Conservation (phyloP, 2,888 invertebrate genomes). For the Azorinus chamasolen region DNA sequence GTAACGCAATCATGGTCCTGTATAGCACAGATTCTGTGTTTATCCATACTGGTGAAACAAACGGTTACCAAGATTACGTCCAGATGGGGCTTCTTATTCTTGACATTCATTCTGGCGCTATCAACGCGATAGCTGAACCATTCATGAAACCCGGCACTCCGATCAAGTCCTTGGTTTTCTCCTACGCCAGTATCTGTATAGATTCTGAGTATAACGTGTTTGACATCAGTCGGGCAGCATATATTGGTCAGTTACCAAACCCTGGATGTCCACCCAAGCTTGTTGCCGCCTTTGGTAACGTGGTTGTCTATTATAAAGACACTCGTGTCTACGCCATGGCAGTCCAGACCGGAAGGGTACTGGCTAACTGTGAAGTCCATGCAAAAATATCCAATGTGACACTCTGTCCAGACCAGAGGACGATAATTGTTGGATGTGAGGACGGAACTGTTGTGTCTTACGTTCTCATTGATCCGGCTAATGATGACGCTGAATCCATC, state of each 20-base stretch:
- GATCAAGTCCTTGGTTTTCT: conserved; percentile 74
- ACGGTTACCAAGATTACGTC: conserved; percentile 18
- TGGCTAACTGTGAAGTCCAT: conserved; percentile 82
- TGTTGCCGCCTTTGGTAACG: conserved; percentile 77
- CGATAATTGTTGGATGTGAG: conserved; percentile 82
- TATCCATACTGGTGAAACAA: conserved; percentile 45
- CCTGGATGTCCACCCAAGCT: conserved; percentile 67
- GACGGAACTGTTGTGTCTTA: conserved; percentile 83
- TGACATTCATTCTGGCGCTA: conserved; percentile 79
- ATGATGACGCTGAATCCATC: conserved; percentile 60
- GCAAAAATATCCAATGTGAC: conserved; percentile 74
- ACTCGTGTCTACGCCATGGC: conserved; percentile 71
- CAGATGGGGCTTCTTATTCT: conserved; percentile 76
- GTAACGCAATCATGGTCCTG: conserved; percentile 76
- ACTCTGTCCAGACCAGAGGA: conserved; percentile 81
- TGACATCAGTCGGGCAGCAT: conserved; percentile 74
- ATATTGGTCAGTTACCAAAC: conserved; percentile 66
- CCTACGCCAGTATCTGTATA: conserved; percentile 81
- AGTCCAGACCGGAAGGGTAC: conserved; percentile 71
- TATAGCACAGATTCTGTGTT: conserved; percentile 65
- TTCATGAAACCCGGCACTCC: conserved; percentile 74
- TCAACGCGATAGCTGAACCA: conserved; percentile 79
- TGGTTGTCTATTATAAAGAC: conserved; percentile 76
- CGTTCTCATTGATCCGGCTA: conserved; percentile 78
- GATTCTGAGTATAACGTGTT: conserved; percentile 80